A percentile compares a stretch with the other conserved stretches of the same genome.
Evolutionary conservation across 2,888 invertebrate genomes (phyloP).

Genomic region (Drepana falcataria): DNA sequence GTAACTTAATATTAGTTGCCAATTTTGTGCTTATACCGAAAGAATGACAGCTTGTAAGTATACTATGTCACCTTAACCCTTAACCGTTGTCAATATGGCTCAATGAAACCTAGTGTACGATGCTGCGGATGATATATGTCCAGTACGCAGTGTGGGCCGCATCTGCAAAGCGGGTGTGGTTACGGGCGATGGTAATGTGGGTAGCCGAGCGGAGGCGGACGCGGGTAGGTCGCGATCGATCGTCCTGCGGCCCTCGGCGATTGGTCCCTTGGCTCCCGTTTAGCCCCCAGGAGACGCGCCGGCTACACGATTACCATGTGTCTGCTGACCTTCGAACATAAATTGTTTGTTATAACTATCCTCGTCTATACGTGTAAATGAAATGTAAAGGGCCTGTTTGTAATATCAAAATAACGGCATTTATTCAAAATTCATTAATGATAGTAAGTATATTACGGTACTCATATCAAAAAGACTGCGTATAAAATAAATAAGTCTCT

Average conservation of each 20-base stretch:
- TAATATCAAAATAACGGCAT: too few species aligned
- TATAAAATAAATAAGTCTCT: too few species aligned
- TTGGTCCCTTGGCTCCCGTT: conserved; percentile 28
- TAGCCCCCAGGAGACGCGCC: conserved; percentile 33
- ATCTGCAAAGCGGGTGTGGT: conserved; percentile 27
- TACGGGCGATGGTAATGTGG: conserved; percentile 22
- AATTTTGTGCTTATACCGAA: too few species aligned
- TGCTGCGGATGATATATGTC: conserved; percentile 1
- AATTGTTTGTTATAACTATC: too few species aligned
- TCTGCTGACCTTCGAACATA: conserved; percentile 47
- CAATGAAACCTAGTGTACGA: not conserved
- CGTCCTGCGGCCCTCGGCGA: conserved; percentile 33
- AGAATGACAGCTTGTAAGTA: not conserved
- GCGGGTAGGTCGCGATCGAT: conserved; percentile 33
- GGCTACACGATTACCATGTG: conserved; percentile 51
- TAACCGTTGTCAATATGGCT: too few species aligned
- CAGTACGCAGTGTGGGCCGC: conserved; percentile 15
- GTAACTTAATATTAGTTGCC: too few species aligned
- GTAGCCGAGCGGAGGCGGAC: conserved; percentile 41
- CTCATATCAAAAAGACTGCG: too few species aligned
- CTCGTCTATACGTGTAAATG: too few species aligned
- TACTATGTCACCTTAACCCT: too few species aligned
- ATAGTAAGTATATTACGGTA: too few species aligned
- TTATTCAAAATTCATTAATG: too few species aligned
- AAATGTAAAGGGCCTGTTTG: too few species aligned